Evolutionary conservation across 2,113 vertebrate species (phyloP).

Genomic region (Tupaia chinensis): DNA sequence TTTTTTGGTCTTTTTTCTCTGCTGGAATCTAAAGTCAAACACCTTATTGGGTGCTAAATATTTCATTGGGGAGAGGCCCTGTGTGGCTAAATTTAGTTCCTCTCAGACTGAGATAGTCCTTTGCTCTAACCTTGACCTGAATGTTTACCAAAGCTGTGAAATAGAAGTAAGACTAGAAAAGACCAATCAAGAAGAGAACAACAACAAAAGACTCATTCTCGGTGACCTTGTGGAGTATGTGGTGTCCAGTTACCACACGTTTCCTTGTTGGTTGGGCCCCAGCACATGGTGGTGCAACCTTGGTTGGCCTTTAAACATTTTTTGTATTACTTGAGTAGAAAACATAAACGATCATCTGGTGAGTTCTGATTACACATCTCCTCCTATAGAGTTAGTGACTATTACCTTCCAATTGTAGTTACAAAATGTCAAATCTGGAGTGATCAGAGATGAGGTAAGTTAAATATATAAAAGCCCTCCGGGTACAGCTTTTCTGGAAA

Average conservation of each 20-base stretch:
- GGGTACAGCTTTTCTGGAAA: not conserved
- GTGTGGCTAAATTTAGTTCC: conserved; percentile 48
- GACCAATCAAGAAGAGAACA: conserved; percentile 20
- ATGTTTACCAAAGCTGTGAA: conserved; percentile 69
- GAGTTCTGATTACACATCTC: not conserved
- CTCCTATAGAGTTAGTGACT: not conserved
- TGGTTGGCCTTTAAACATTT: conserved; percentile 78
- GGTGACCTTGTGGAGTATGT: conserved; percentile 46
- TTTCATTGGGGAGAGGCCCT: conserved; percentile 45
- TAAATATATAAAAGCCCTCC: not conserved
- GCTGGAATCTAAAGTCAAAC: conserved; percentile 7
- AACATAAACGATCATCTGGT: not conserved
- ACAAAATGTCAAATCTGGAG: not conserved
- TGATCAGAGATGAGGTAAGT: not conserved
- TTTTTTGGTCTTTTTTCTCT: not conserved
- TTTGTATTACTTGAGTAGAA: conserved; percentile 31
- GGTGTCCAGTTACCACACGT: conserved; percentile 67
- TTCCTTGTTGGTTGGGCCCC: conserved; percentile 64
- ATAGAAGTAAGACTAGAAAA: conserved; percentile 54
- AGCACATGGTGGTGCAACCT: conserved; percentile 71
- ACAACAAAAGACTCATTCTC: conserved; percentile 61
- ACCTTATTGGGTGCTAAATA: not conserved
- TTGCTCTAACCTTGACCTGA: conserved; percentile 73
- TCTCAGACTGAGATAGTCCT: not conserved
- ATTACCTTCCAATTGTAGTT: not conserved